A percentile compares a stretch with the other conserved stretches of the same genome.
Evolutionary conservation across 2,888 invertebrate genomes (phyloP).

Genomic region (Slavum lentiscoides): DNA sequence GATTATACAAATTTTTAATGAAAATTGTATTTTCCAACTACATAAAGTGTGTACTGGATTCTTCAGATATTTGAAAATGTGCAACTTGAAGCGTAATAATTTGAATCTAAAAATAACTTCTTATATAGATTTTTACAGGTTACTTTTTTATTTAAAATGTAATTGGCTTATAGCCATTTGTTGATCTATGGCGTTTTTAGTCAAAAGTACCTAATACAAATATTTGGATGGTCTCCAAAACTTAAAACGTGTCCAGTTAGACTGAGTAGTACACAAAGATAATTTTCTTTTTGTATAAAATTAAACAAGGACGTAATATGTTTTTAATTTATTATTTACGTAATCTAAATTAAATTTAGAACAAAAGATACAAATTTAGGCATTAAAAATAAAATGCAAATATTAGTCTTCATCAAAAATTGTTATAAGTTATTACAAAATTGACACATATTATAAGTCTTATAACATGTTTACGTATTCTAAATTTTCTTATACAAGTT

Average conservation of each 20-base stretch:
- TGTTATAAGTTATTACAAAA: background rate
- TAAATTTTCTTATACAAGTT: too few relatives aligned
- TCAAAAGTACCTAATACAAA: constrained; percentile 16
- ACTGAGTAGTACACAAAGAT: background rate
- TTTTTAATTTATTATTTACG: constrained; percentile 22
- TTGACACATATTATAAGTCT: too few relatives aligned
- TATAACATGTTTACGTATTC: too few relatives aligned
- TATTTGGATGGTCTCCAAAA: constrained; percentile 41
- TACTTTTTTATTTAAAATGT: constrained; percentile 19
- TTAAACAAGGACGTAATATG: constrained; percentile 5
- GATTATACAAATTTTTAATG: too few relatives aligned
- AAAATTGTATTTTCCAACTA: too few relatives aligned
- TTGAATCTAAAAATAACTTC: constrained; percentile 29
- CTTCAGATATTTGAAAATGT: background rate
- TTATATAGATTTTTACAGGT: constrained; percentile 17
- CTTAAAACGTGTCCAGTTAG: constrained; percentile 6
- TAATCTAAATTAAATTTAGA: constrained; percentile 24
- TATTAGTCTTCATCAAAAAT: background rate
- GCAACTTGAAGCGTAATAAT: constrained; percentile 10
- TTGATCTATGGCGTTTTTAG: constrained; percentile 24
- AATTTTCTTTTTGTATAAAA: constrained; percentile 19
- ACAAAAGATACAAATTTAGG: constrained; percentile 14
- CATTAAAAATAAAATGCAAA: background rate
- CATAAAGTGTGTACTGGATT: background rate
- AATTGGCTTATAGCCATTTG: constrained; percentile 34